Evolutionary conservation across 2,797 vertebrate genomes (phyloP).

Genomic region (Chromobotia macracanthus): DNA sequence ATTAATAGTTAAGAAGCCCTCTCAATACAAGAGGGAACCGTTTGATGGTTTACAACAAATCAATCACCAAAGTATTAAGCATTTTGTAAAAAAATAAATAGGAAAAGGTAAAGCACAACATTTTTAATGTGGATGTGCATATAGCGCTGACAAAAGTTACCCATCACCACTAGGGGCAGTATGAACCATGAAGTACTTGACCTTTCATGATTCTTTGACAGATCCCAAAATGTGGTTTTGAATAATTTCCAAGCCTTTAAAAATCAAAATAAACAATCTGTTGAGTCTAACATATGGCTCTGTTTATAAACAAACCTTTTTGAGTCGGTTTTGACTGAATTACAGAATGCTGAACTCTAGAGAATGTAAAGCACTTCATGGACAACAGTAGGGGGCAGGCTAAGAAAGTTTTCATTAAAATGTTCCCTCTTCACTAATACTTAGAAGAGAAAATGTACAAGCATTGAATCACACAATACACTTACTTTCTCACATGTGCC

Average conservation of each 20-base stretch:
- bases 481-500: neutral
- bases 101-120: neutral
- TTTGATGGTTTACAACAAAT: neutral
- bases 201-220: constrained; percentile 56
- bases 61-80: neutral
- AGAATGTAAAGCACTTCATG: constrained; percentile 74
- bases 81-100: neutral
- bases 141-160: constrained; percentile 46
- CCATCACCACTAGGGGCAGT: constrained; percentile 74
- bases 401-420: constrained; percentile 84
- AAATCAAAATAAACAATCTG: constrained; percentile 57
- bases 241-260: constrained; percentile 25
- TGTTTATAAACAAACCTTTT: constrained; percentile 60
- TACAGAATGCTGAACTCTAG: constrained; percentile 37
- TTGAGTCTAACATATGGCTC: constrained; percentile 26
- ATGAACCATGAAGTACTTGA: constrained; percentile 79
- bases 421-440: constrained; percentile 69
- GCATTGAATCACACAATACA: neutral
- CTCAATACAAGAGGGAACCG: neutral
- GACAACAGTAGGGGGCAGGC: constrained; percentile 84
- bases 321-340: neutral
- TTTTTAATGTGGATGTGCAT: neutral
- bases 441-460: constrained; percentile 30
- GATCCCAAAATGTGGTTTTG: constrained; percentile 62
- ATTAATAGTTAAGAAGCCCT: neutral